A percentile compares a stretch with the other conserved stretches of the same genome.
These are phyloP conservation scores for Cygnus buccinator DNA, from an alignment of 2,113 vertebrate species.

Conservation along the genomic window DNA sequence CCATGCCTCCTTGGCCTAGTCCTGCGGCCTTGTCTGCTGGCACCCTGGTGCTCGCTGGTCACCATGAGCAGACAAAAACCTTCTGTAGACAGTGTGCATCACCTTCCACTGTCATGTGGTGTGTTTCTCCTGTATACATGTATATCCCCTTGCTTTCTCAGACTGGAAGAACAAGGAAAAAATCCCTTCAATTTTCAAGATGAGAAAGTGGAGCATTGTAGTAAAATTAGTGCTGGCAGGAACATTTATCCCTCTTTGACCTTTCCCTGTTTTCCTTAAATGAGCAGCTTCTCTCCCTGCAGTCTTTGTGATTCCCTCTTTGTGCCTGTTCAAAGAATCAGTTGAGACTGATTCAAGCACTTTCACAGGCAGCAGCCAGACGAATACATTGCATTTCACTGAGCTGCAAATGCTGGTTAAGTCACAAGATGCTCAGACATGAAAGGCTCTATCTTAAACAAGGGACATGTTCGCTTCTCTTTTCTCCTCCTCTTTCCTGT, in stretches of 20 bases:
- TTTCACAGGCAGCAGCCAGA: background rate
- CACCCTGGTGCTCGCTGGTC: fast-evolving
- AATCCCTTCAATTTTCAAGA: background rate
- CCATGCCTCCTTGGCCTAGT: background rate
- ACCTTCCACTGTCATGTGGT: background rate
- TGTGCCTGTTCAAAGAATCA: conserved; percentile 8
- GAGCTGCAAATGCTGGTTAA: conserved; percentile 24
- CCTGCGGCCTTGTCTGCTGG: background rate
- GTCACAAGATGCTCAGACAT: conserved; percentile 18
- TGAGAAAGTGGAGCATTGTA: background rate
- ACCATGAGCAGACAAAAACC: background rate
- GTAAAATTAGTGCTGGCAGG: conserved; percentile 7
- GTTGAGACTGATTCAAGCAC: conserved; percentile 17
- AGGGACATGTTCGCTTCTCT: background rate
- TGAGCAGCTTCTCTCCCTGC: conserved; percentile 13
- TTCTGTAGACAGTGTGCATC: background rate
- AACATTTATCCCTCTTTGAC: conserved; percentile 1
- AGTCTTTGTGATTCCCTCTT: background rate
- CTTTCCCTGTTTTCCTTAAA: conserved; percentile 35
- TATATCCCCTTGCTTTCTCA: background rate
- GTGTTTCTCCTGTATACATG: background rate
- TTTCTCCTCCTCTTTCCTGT: background rate
- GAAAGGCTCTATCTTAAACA: background rate
- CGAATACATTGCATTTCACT: conserved; percentile 29
- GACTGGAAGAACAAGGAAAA: background rate